These are phyloP conservation scores for Silurus lanzhouensis DNA, from an alignment of 2,797 vertebrate species.

Conservation along the genomic window DNA sequence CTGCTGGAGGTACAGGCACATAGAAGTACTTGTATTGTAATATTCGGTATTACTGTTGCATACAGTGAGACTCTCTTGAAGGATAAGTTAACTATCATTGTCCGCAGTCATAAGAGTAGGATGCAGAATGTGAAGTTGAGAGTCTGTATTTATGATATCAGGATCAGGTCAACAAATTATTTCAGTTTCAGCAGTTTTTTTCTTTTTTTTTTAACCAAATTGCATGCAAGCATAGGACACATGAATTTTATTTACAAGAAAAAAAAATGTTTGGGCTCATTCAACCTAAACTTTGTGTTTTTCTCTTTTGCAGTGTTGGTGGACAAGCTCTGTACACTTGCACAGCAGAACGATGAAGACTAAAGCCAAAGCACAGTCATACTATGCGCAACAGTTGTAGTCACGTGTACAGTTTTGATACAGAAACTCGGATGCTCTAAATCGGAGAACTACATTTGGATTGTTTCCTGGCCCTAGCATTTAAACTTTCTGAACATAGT, in stretches of 20 bases:
- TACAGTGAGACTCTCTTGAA: not conserved
- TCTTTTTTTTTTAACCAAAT: not conserved
- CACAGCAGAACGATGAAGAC: constrained; percentile 59
- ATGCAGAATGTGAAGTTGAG: not conserved
- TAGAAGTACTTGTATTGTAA: not conserved
- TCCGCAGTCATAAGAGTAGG: not conserved
- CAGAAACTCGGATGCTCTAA: not conserved
- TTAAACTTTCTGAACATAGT: not conserved
- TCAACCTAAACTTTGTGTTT: not conserved
- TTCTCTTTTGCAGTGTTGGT: constrained; percentile 65
- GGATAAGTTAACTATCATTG: not conserved
- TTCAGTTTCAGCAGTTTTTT: not conserved
- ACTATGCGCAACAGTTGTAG: not conserved
- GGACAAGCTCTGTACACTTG: constrained; percentile 66
- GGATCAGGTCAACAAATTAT: not conserved
- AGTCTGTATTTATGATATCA: not conserved
- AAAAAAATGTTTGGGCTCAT: not conserved
- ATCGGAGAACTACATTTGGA: not conserved
- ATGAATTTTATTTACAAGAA: not conserved
- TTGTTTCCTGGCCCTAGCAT: not conserved
- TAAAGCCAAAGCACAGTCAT: constrained; percentile 18
- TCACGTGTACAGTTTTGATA: not conserved
- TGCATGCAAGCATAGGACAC: not conserved
- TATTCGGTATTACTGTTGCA: not conserved
- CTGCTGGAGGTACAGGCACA: constrained; percentile 72